Base-by-base conservation (phyloP, 2,797 vertebrate species). In the Urosaurus nigricauda region DNA sequence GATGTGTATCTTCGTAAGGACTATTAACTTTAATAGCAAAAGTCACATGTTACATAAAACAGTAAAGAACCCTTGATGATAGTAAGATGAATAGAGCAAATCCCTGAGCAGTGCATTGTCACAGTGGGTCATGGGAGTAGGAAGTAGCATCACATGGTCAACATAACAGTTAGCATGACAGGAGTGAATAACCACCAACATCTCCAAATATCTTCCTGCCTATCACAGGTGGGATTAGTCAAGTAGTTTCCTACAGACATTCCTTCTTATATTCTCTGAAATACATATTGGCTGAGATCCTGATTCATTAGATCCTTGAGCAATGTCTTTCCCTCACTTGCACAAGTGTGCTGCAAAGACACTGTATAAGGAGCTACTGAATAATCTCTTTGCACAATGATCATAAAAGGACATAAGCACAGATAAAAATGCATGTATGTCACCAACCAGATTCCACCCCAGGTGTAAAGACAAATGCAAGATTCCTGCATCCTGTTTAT, bases 231-330 rank as follows among this genome's bases (percentile, higher is more conserved):
- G 5, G 2, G 35, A 1, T 87, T 88, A 68, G 11, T 35, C 83
- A 85, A 86, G 26, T 47, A 84, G 32, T 32, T 13, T 79, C 37
- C 3, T 82, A 16, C 0, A 81, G 3, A 32, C 32, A 40, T 16
- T 80, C 63, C 47, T 87, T 24, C 79, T 85, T 86, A 0, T 37
- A 56, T 88, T 37, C 13, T 90, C 81, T 71, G 35, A 63, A 80
- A 21, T 80, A 79, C 14, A 58, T 17, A 17, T 58, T 58, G 56
- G 14, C 17, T 58, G 65, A 68, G 26, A 68, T 29, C 26, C 65
- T 29, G 26, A 29, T 68, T 11, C 26, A 32, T 3, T 68, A 29
- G 65, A 68, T 29, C 26, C 8, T 68, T 68, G 8, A 29, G 65
- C 65, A 68, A 9, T 68, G 65, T 26, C 65, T 58, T 58, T 29